These are phyloP conservation scores for Drosophila trichaetosa DNA, from an alignment of 2,888 invertebrate species.

Conservation along the genomic window DNA sequence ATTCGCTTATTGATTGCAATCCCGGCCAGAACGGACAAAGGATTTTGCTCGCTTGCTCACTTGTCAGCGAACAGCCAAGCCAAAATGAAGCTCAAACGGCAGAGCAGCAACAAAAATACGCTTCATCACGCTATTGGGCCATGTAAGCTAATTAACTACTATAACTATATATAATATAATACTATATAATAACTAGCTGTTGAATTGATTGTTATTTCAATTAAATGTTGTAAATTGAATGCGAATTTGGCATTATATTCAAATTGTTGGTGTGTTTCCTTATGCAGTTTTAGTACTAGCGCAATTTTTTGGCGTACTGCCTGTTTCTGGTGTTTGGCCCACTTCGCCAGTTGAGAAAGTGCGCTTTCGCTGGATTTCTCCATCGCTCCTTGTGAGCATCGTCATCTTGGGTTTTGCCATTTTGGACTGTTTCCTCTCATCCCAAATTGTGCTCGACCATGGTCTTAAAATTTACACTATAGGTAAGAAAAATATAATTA, in stretches of 20 bases:
- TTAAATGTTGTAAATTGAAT: neutral
- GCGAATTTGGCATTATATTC: neutral
- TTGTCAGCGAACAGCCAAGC: conserved; percentile 32
- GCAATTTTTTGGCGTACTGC: conserved; percentile 86
- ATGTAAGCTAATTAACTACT: conserved; percentile 66
- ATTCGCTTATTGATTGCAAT: conserved; percentile 33
- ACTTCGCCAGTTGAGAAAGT: conserved; percentile 78
- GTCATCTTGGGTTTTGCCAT: conserved; percentile 60
- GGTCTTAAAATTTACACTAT: conserved; percentile 82
- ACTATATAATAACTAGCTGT: no score
- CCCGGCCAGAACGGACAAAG: neutral
- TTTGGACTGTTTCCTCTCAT: conserved; percentile 69
- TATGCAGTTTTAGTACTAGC: conserved; percentile 85
- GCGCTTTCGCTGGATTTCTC: conserved; percentile 78
- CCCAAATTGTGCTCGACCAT: conserved; percentile 65
- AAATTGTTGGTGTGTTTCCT: neutral
- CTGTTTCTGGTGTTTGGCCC: conserved; percentile 85
- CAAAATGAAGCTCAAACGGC: conserved; percentile 49
- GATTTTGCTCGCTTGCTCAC: conserved; percentile 17
- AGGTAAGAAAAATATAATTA: conserved; percentile 47
- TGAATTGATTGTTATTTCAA: conserved; percentile 1
- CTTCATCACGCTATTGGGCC: conserved; percentile 86
- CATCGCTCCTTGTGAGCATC: conserved; percentile 60
- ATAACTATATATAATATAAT: no score
- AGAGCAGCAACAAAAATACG: conserved; percentile 75